Percentiles rank a stretch among this genome's conserved stretches.
Evolutionary conservation across 2,888 invertebrate genomes (phyloP).

Genomic region (Eueremaeus valkanovi): DNA sequence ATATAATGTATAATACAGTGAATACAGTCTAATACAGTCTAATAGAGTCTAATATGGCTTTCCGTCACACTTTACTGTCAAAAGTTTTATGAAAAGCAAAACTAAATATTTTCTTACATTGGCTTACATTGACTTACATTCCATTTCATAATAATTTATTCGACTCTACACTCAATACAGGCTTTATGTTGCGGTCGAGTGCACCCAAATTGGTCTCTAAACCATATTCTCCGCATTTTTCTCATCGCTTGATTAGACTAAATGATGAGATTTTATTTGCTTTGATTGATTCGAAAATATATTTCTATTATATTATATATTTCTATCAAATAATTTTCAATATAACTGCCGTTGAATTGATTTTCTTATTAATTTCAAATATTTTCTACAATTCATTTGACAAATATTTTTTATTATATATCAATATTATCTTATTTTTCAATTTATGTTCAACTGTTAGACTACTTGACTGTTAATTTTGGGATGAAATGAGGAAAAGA

Average conservation of each 20-base stretch:
- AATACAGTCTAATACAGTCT: too few relatives aligned
- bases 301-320: constrained; percentile 3
- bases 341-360: not conserved
- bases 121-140: too few relatives aligned
- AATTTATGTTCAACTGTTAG: too few relatives aligned
- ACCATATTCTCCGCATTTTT: constrained; percentile 8
- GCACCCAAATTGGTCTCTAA: constrained; percentile 8
- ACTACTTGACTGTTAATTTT: too few relatives aligned
- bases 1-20: not conserved
- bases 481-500: too few relatives aligned
- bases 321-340: not conserved
- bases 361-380: not conserved
- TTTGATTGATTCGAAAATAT: not conserved
- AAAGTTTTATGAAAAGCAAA: constrained; percentile 26
- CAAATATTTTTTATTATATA: too few relatives aligned
- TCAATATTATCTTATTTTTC: too few relatives aligned
- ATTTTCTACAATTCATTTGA: not conserved
- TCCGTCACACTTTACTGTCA: constrained; percentile 24
- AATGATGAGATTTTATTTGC: constrained; percentile 22
- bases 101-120: constrained; percentile 28
- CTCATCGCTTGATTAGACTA: constrained; percentile 11
- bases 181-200: not conserved
- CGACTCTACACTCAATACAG: not conserved
- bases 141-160: not conserved
- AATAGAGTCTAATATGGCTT: too few relatives aligned